Conservation (phyloP, 2,797 vertebrate genomes). For the Threskiornis aethiopicus region DNA sequence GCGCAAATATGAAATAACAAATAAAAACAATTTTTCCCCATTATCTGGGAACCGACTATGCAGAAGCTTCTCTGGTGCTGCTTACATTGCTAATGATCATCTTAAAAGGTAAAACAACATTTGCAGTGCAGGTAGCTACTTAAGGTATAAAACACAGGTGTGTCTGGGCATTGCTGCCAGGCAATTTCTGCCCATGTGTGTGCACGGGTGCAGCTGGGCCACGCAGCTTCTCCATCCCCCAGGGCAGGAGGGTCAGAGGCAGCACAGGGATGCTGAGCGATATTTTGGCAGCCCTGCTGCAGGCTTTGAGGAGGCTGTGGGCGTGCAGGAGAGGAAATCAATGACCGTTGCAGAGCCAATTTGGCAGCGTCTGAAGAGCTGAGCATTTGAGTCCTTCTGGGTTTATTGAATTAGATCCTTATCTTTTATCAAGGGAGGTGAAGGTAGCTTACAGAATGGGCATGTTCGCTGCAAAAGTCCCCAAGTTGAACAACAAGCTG, state of each 20-base stretch:
- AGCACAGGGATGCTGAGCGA: neutral
- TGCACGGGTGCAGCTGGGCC: neutral
- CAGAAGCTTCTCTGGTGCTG: neutral
- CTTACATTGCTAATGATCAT: fast-evolving
- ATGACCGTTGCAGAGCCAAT: neutral
- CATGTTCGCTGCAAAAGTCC: neutral
- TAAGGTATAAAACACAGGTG: neutral
- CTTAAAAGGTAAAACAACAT: neutral
- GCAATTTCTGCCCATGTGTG: neutral
- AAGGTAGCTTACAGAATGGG: neutral
- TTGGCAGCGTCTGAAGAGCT: neutral
- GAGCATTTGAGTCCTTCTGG: neutral
- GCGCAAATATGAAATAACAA: neutral
- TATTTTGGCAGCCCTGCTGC: neutral
- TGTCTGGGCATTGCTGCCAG: neutral
- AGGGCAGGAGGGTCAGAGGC: too few relatives aligned
- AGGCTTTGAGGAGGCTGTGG: neutral
- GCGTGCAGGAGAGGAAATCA: neutral
- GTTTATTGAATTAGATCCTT: neutral
- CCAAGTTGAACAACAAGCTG: fast-evolving
- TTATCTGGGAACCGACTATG: neutral
- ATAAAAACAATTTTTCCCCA: neutral
- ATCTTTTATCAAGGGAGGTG: fast-evolving
- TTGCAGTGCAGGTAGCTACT: fast-evolving
- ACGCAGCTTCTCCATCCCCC: fast-evolving